A percentile compares a stretch with the other conserved stretches of the same genome.
These are phyloP conservation scores for Gnatocerus cornutus DNA, from an alignment of 2,888 invertebrate genomes.

Conservation along the genomic window DNA sequence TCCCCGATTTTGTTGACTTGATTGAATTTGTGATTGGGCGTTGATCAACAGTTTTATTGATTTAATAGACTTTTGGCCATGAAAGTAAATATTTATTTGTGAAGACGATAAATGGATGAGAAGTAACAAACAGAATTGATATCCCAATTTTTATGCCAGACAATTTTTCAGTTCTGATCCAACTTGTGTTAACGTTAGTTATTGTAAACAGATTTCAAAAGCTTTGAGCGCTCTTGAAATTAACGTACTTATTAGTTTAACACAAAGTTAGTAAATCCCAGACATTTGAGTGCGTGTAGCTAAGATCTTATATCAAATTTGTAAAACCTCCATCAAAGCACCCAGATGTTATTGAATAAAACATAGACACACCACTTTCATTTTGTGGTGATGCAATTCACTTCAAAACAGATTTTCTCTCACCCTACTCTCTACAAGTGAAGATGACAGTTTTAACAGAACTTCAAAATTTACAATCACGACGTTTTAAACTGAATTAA, in stretches of 20 bases:
- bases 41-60: too few relatives aligned
- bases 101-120: too few relatives aligned
- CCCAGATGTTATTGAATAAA: conserved; percentile 26
- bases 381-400: conserved; percentile 25
- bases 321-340: conserved; percentile 31
- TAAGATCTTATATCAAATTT: conserved; percentile 28
- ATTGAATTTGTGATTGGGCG: too few relatives aligned
- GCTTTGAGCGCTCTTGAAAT: conserved; percentile 14
- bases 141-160: too few relatives aligned
- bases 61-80: too few relatives aligned
- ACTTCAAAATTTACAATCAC: conserved; percentile 25
- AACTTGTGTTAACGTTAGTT: neutral
- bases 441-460: conserved; percentile 12
- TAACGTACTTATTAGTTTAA: conserved; percentile 13
- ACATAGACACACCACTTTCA: conserved; percentile 29
- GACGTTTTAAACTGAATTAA: conserved; percentile 19
- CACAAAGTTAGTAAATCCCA: conserved; percentile 10
- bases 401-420: conserved; percentile 9
- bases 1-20: too few relatives aligned
- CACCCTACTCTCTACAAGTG: neutral
- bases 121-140: too few relatives aligned
- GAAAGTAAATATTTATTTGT: too few relatives aligned
- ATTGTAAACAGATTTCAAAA: conserved; percentile 15
- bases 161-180: too few relatives aligned
- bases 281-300: conserved; percentile 9